Percentiles rank a stretch among this genome's conserved stretches.
Evolutionary conservation across 2,797 vertebrate genomes (phyloP).

Genomic region (Otus scops): DNA sequence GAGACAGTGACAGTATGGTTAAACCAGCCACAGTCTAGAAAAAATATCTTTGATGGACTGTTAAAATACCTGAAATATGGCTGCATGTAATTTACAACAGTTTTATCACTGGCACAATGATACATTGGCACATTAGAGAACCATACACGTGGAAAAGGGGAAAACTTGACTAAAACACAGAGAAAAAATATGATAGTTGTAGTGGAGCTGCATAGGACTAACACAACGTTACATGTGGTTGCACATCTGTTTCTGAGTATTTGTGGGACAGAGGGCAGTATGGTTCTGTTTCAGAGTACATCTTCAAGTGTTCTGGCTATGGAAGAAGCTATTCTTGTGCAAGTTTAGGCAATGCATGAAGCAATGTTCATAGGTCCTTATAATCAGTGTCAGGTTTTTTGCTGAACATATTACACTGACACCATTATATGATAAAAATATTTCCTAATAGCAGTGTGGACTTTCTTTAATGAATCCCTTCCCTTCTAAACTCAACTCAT

Average conservation of each 20-base stretch:
- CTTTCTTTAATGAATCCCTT: neutral
- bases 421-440: neutral
- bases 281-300: neutral
- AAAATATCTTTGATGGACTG: neutral
- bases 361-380: neutral
- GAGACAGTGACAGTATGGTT: neutral
- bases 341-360: neutral
- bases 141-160: neutral
- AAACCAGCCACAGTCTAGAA: neutral
- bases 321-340: constrained; percentile 2
- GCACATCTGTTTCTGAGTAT: neutral
- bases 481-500: neutral
- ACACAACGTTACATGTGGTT: neutral
- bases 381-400: neutral
- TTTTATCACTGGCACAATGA: neutral
- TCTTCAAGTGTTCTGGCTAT: neutral
- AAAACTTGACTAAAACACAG: neutral
- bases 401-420: neutral
- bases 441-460: neutral
- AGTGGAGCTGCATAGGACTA: neutral
- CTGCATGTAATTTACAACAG: neutral
- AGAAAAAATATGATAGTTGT: neutral
- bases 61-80: neutral
- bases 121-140: neutral
- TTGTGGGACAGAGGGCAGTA: constrained; percentile 10